Percentiles rank a stretch among this genome's conserved stretches.
Conservation (phyloP, 2,888 invertebrate genomes). For the Pandemis heparana region DNA sequence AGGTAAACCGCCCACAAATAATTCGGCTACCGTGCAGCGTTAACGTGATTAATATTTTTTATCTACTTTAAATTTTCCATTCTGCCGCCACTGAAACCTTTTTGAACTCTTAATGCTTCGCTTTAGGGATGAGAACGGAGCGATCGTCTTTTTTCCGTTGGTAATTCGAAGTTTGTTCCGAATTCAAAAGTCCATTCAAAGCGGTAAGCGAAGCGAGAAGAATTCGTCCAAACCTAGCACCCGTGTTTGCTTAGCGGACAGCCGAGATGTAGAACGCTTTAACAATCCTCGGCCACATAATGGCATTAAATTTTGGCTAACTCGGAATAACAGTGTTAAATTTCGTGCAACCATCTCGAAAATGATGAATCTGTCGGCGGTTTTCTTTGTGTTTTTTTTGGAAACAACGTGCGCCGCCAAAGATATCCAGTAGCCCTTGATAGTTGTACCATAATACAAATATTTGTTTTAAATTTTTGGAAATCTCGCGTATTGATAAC, state of each 20-base stretch:
- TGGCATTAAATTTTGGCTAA: constrained; percentile 72
- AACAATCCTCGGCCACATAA: constrained; percentile 69
- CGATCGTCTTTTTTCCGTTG: constrained; percentile 5
- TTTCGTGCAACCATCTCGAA: constrained; percentile 74
- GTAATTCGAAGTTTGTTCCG: constrained; percentile 49
- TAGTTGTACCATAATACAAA: constrained; percentile 34
- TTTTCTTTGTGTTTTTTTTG: constrained; percentile 57
- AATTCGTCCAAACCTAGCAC: constrained; percentile 68
- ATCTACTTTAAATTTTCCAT: constrained; percentile 46
- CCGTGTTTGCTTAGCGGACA: constrained; percentile 80
- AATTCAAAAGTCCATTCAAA: constrained; percentile 68
- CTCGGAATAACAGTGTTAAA: constrained; percentile 79
- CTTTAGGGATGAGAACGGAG: constrained; percentile 50
- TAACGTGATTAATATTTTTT: constrained; percentile 78
- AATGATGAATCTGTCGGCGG: constrained; percentile 79
- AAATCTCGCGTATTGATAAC: constrained; percentile 8
- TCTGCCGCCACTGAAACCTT: constrained; percentile 19
- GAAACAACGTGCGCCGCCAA: constrained; percentile 44
- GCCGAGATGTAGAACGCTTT: constrained; percentile 62
- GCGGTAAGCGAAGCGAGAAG: constrained; percentile 77
- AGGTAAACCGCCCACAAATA: constrained; percentile 67
- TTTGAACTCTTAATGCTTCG: constrained; percentile 44
- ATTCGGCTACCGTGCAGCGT: constrained; percentile 74
- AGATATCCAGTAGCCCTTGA: constrained; percentile 31
- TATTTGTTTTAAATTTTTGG: constrained; percentile 29